phyloP scores from a whole-genome alignment of 2,113 vertebrate species.

The Regulus satrapa region DNA sequence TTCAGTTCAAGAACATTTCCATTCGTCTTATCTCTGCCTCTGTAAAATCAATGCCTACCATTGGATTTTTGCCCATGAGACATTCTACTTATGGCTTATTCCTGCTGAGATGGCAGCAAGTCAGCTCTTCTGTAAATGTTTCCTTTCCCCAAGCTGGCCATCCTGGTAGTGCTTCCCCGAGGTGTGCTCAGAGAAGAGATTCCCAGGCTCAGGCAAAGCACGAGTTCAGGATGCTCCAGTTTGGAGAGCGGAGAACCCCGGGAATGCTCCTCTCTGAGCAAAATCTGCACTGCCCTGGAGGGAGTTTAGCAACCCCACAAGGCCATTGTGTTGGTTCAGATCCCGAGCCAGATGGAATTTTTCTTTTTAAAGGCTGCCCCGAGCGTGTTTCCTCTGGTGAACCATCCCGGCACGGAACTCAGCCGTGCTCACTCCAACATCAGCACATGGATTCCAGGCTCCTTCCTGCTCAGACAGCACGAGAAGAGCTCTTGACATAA shows the following conservation, averaged over 20 bases:
- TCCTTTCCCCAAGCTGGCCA: background rate
- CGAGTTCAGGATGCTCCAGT: background rate
- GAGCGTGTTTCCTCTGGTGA: background rate
- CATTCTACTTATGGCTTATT: background rate
- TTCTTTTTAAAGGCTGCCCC: background rate
- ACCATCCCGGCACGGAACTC: background rate
- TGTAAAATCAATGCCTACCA: background rate
- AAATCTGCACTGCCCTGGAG: background rate
- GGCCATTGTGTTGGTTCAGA: background rate
- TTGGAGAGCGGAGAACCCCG: accelerated
- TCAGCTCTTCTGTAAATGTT: background rate
- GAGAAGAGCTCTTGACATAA: background rate
- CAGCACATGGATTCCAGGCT: background rate
- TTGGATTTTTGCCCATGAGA: background rate
- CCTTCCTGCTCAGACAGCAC: background rate
- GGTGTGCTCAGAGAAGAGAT: background rate
- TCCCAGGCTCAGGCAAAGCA: background rate
- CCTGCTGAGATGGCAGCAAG: background rate
- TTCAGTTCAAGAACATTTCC: background rate
- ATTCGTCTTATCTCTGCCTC: accelerated
- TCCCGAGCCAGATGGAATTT: background rate
- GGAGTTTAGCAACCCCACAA: slow-evolving; percentile 15
- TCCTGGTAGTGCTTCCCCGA: background rate
- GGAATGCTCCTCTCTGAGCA: background rate
- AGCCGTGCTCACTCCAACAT: background rate